A percentile compares a stretch with the other conserved stretches of the same genome.
phyloP scores from a whole-genome alignment of 2,888 invertebrate species.

The Norana najaformis region DNA sequence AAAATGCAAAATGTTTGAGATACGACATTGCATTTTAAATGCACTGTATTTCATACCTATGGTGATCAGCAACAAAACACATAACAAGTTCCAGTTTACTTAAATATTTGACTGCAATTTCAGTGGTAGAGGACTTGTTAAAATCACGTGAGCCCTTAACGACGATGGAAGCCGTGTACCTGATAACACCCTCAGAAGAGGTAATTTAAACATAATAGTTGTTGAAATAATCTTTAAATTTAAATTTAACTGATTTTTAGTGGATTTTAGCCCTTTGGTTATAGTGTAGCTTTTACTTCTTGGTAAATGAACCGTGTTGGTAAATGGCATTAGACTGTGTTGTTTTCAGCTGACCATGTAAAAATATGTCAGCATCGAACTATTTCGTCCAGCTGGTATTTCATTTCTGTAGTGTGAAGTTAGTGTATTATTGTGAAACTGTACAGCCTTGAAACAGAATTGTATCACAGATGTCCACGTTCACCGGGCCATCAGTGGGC shows the following conservation, averaged over 20 bases:
- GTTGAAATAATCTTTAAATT: not conserved
- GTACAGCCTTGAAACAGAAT: too few relatives aligned
- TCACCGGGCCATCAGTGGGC: too few relatives aligned
- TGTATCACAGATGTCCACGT: too few relatives aligned
- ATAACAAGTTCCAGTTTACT: not conserved
- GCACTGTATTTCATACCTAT: too few relatives aligned
- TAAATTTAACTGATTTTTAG: too few relatives aligned
- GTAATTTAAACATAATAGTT: slow-evolving; percentile 49
- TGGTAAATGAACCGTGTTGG: not conserved
- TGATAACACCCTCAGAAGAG: slow-evolving; percentile 93
- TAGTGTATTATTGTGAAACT: not conserved
- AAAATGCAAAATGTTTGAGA: too few relatives aligned
- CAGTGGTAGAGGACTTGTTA: slow-evolving; percentile 96
- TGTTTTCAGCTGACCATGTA: not conserved
- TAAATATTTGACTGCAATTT: slow-evolving; percentile 45
- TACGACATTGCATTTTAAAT: too few relatives aligned
- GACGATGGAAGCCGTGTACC: slow-evolving; percentile 96
- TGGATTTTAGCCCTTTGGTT: too few relatives aligned
- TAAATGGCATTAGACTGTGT: not conserved
- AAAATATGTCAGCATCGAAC: too few relatives aligned
- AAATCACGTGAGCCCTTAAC: slow-evolving; percentile 95
- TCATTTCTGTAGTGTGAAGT: not conserved
- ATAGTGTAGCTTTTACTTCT: not conserved
- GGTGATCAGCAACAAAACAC: too few relatives aligned
- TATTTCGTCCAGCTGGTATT: not conserved